A percentile compares a stretch with the other conserved stretches of the same genome.
phyloP scores from a whole-genome alignment of 1,140 invertebrate species.

The Meloidogyne exigua region DNA sequence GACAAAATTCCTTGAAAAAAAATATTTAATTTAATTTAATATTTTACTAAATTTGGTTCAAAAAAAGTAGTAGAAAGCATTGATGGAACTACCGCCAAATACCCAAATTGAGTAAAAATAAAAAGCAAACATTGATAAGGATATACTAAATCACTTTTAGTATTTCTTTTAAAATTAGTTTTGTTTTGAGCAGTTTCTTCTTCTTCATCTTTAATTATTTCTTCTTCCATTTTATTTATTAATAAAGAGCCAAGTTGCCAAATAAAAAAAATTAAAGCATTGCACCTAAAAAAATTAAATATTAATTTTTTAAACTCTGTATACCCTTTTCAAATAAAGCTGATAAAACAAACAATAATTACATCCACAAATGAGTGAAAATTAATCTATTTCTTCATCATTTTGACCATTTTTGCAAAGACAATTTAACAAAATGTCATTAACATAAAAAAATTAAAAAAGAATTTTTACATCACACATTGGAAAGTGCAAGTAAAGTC shows the following conservation, averaged over 20 bases:
- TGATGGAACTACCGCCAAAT: slow-evolving; percentile 50
- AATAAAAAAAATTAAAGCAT: not conserved
- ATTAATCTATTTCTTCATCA: not conserved
- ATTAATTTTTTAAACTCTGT: not conserved
- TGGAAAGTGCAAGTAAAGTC: not conserved
- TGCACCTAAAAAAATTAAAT: not conserved
- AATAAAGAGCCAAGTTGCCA: no score
- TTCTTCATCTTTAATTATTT: not conserved
- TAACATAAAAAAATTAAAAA: not conserved
- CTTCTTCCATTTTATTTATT: not conserved
- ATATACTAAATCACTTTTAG: slow-evolving; percentile 29
- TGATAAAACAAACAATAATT: not conserved
- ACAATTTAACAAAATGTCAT: not conserved
- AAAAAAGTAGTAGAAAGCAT: slow-evolving; percentile 57
- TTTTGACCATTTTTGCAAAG: not conserved
- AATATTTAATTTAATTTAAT: not conserved
- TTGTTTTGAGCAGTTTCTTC: not conserved
- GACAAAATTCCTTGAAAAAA: slow-evolving; percentile 6
- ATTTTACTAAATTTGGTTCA: slow-evolving; percentile 44
- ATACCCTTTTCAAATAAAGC: not conserved
- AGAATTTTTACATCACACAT: not conserved
- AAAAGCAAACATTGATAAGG: slow-evolving; percentile 48
- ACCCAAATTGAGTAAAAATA: slow-evolving; percentile 55
- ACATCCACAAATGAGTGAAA: not conserved
- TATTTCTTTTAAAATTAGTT: not conserved